These are phyloP conservation scores for Taxidea taxus DNA, from an alignment of 2,113 vertebrate genomes.

Conservation along the genomic window DNA sequence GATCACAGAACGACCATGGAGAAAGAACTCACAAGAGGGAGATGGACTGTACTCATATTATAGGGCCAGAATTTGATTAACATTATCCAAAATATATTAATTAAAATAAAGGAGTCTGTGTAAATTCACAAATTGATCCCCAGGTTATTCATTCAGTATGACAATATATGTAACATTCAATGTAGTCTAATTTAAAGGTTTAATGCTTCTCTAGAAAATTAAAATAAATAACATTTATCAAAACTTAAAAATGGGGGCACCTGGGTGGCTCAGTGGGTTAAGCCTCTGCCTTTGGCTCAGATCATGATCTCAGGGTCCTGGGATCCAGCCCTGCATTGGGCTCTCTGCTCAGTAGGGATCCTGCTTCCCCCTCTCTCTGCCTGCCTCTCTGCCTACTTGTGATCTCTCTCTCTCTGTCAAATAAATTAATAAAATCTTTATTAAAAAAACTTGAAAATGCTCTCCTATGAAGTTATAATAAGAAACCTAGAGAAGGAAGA, in stretches of 20 bases:
- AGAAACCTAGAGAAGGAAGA: not conserved
- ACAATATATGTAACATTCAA: not conserved
- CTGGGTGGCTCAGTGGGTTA: no score
- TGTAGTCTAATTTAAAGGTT: not conserved
- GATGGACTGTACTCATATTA: not conserved
- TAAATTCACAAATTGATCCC: not conserved
- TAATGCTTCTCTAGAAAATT: not conserved
- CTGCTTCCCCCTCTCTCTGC: no score
- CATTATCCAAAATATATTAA: not conserved
- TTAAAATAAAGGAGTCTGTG: not conserved
- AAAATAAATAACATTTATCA: not conserved
- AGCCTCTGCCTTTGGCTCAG: no score
- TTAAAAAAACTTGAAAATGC: not conserved
- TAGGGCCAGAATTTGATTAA: not conserved
- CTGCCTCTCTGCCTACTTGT: no score
- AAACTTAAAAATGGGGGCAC: not conserved
- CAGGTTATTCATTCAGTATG: not conserved
- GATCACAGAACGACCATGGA: not conserved
- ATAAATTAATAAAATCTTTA: no score
- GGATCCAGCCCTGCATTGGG: accelerated
- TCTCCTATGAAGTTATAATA: not conserved
- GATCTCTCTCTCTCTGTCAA: no score
- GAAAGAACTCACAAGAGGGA: not conserved
- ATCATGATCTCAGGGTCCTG: no score
- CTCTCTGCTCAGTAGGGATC: no score